A percentile compares a stretch with the other conserved stretches of the same genome.
phyloP scores from a whole-genome alignment of 2,888 invertebrate genomes.

The Sepioteuthis lessoniana region DNA sequence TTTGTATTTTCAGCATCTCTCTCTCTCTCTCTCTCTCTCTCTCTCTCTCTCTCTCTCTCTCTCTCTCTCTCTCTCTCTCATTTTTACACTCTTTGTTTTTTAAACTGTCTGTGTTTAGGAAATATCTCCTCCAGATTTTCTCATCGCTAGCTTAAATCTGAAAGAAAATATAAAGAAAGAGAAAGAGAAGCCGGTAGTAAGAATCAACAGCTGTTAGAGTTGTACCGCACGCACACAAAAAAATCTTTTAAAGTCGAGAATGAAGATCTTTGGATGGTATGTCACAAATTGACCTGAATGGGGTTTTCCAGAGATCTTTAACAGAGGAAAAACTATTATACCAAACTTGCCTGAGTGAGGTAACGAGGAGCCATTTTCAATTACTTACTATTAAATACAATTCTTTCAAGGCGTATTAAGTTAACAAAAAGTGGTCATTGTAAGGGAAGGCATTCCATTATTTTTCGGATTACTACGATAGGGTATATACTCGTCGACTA shows the following conservation, averaged over 20 bases:
- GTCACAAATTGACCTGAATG: background rate
- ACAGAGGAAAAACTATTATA: background rate
- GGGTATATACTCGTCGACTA: background rate
- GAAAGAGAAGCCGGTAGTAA: background rate
- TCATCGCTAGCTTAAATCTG: background rate
- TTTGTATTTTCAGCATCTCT: no score
- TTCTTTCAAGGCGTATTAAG: conserved; percentile 6
- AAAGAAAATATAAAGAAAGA: background rate
- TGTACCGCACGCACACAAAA: background rate
- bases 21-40: background rate
- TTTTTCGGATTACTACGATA: background rate
- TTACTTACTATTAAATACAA: background rate
- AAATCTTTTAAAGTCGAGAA: background rate
- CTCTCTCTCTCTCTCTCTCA: background rate
- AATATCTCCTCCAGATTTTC: background rate
- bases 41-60: no score
- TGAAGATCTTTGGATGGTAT: background rate
- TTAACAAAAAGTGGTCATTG: background rate
- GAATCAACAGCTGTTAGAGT: conserved; percentile 10
- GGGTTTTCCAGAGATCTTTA: background rate
- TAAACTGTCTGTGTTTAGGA: background rate
- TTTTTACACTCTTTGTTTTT: background rate
- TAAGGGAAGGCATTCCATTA: background rate
- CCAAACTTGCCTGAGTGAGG: background rate
- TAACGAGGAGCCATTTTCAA: conserved; percentile 33